phyloP scores from a whole-genome alignment of 2,888 invertebrate species.

The Choreutis nemorana region DNA sequence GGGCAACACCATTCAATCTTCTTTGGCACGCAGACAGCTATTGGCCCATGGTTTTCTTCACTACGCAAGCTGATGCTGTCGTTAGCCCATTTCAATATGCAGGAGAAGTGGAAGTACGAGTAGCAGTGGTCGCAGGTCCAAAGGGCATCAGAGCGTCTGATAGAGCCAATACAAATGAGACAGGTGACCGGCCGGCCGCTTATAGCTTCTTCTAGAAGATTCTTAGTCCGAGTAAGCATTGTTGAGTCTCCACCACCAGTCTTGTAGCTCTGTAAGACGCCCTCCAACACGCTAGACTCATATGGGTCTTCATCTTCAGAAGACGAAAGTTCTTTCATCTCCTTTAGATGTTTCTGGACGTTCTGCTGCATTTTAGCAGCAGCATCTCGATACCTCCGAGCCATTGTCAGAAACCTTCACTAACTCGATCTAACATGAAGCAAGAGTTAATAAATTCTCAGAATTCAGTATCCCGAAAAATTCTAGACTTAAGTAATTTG shows the following conservation, averaged over 20 bases:
- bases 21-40: slow-evolving; percentile 33
- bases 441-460: too few relatives aligned
- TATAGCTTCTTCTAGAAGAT: slow-evolving; percentile 79
- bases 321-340: slow-evolving; percentile 48
- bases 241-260: slow-evolving; percentile 43
- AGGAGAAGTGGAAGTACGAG: slow-evolving; percentile 85
- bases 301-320: slow-evolving; percentile 56
- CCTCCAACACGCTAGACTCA: slow-evolving; percentile 41
- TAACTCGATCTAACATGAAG: too few relatives aligned
- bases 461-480: too few relatives aligned
- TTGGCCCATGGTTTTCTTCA: slow-evolving; percentile 58
- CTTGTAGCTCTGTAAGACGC: slow-evolving; percentile 46
- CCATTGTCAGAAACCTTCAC: too few relatives aligned
- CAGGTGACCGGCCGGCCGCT: slow-evolving; percentile 85
- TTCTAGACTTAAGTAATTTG: too few relatives aligned
- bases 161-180: slow-evolving; percentile 88
- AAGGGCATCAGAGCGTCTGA: slow-evolving; percentile 82
- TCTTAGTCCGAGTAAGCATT: slow-evolving; percentile 68
- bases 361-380: slow-evolving; percentile 54
- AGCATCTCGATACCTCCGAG: slow-evolving; percentile 46
- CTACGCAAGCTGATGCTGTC: slow-evolving; percentile 81
- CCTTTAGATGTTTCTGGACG: slow-evolving; percentile 50
- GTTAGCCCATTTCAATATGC: slow-evolving; percentile 92
- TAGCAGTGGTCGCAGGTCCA: slow-evolving; percentile 89
- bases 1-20: slow-evolving; percentile 77